Evolutionary conservation across 2,113 vertebrate species (phyloP).

Genomic region (Bujurquina vittata): DNA sequence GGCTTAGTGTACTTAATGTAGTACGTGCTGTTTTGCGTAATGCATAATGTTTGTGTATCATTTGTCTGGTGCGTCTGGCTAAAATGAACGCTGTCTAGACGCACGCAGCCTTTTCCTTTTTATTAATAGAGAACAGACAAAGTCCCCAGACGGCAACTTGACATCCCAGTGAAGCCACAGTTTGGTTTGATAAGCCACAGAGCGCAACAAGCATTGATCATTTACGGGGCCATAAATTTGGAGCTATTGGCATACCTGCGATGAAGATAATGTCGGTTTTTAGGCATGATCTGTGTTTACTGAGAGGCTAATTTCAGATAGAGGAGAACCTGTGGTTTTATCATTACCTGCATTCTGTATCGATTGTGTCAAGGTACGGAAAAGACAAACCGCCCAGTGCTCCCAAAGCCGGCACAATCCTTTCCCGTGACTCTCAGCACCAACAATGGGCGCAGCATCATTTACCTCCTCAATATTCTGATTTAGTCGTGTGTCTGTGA

Average conservation of each 20-base stretch:
- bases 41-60: constrained; percentile 46
- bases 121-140: constrained; percentile 48
- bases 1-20: constrained; percentile 53
- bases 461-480: not conserved
- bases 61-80: constrained; percentile 40
- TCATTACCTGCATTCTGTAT: constrained; percentile 20
- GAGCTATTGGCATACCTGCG: constrained; percentile 64
- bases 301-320: constrained; percentile 24
- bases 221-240: constrained; percentile 57
- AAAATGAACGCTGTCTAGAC: constrained; percentile 68
- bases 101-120: constrained; percentile 22
- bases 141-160: constrained; percentile 62
- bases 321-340: constrained; percentile 46
- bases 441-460: constrained; percentile 43
- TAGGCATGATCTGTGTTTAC: constrained; percentile 58
- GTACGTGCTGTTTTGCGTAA: constrained; percentile 50
- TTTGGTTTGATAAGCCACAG: not conserved
- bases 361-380: constrained; percentile 35
- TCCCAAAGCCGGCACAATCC: constrained; percentile 2
- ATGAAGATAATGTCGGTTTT: constrained; percentile 63
- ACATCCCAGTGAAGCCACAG: constrained; percentile 29
- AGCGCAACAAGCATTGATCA: constrained; percentile 63
- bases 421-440: constrained; percentile 11
- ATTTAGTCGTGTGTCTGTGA: not conserved
- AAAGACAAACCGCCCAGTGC: constrained; percentile 28